These are phyloP conservation scores for Heliconius eleuchia DNA, from an alignment of 1,140 invertebrate genomes.

Conservation along the genomic window DNA sequence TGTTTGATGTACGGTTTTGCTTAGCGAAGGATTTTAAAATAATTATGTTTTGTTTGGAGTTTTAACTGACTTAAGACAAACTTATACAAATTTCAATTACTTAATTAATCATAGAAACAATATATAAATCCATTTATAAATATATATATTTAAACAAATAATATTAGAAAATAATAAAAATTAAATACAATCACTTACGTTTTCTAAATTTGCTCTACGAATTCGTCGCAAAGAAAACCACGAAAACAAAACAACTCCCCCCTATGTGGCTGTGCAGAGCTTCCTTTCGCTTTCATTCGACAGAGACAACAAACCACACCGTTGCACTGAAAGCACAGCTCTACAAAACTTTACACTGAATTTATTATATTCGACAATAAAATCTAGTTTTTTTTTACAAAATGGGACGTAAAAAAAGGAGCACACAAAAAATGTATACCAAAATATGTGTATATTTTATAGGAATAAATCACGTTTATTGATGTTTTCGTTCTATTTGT, in stretches of 20 bases:
- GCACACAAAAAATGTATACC: conserved; percentile 26
- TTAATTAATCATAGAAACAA: too few species aligned
- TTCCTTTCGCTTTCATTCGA: conserved; percentile 71
- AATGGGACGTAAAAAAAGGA: conserved; percentile 11
- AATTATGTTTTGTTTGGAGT: neutral
- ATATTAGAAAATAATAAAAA: neutral
- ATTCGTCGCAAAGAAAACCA: conserved; percentile 64
- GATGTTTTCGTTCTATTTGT: conserved; percentile 24
- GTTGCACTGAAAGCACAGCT: conserved; percentile 74
- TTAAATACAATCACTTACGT: conserved; percentile 57
- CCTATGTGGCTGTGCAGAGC: conserved; percentile 52
- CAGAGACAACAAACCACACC: conserved; percentile 64
- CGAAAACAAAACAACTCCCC: conserved; percentile 71
- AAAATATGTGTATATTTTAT: conserved; percentile 23
- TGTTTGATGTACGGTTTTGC: neutral
- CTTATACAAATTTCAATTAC: neutral
- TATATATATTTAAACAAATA: neutral
- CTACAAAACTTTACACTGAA: conserved; percentile 66
- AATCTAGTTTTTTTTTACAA: conserved; percentile 32
- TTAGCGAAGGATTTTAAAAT: neutral
- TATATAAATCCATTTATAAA: neutral
- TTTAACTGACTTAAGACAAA: neutral
- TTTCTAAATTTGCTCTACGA: conserved; percentile 65
- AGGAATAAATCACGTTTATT: conserved; percentile 45
- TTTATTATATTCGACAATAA: conserved; percentile 32